Conservation (phyloP, 23 tunicate species). For the Trididemnum clinides region DNA sequence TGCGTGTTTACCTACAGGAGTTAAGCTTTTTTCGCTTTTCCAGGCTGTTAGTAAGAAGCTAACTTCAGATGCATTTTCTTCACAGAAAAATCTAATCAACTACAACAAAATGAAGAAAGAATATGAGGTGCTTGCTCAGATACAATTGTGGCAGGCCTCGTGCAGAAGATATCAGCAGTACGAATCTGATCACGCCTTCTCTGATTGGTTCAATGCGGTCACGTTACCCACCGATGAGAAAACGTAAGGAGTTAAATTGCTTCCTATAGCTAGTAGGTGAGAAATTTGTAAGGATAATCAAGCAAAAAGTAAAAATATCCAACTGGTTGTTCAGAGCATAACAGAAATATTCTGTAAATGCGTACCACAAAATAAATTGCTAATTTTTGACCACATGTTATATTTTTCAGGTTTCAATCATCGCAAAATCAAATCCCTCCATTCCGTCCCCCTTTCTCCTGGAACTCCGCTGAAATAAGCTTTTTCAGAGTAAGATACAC, state of each 20-base stretch:
- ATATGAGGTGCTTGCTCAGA: constrained; percentile 88
- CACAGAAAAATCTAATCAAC: constrained; percentile 74
- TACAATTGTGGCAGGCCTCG: constrained; percentile 91
- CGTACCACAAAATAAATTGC: too few species aligned
- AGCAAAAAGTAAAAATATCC: too few species aligned
- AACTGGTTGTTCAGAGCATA: too few species aligned
- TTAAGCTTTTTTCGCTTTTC: too few species aligned
- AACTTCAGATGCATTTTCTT: too few species aligned
- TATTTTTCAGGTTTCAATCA: constrained; percentile 12
- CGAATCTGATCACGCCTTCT: constrained; percentile 42
- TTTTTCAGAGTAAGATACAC: constrained; percentile 51
- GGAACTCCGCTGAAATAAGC: constrained; percentile 34
- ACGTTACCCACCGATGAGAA: constrained; percentile 73
- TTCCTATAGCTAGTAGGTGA: too few species aligned
- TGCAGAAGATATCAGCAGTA: constrained; percentile 67
- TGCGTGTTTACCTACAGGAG: too few species aligned
- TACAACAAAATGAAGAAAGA: constrained; percentile 88
- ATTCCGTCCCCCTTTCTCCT: constrained; percentile 12
- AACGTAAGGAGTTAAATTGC: constrained; percentile 54
- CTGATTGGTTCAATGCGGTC: constrained; percentile 75
- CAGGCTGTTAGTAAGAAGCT: too few species aligned
- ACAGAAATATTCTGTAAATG: too few species aligned
- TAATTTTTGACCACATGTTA: too few species aligned
- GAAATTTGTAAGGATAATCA: too few species aligned
- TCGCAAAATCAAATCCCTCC: constrained; percentile 45